Conservation (phyloP, 2,797 vertebrate species). For the Mormyrus proboscirostris region DNA sequence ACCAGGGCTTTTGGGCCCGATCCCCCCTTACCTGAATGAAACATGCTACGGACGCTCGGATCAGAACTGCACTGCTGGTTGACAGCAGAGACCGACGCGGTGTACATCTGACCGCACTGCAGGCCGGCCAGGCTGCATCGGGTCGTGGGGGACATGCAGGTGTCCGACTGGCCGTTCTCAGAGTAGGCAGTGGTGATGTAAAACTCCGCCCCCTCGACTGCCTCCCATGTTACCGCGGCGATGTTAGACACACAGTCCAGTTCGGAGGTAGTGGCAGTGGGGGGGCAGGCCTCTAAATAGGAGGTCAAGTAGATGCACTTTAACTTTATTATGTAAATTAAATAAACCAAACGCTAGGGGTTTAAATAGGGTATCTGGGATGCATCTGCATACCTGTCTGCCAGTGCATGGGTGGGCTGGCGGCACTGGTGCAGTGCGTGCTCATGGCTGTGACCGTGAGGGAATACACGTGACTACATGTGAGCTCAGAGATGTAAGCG, state of each 20-base stretch:
- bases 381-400: constrained; percentile 50
- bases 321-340: background rate
- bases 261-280: constrained; percentile 44
- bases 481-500: constrained; percentile 55
- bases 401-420: constrained; percentile 42
- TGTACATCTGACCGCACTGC: constrained; percentile 59
- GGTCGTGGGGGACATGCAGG: constrained; percentile 52
- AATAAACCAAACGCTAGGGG: background rate
- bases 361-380: background rate
- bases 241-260: constrained; percentile 63
- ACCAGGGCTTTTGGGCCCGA: background rate
- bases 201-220: constrained; percentile 48
- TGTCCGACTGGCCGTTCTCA: constrained; percentile 36
- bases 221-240: constrained; percentile 55
- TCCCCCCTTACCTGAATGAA: constrained; percentile 55
- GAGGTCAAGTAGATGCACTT: background rate
- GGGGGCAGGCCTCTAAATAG: constrained; percentile 59
- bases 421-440: constrained; percentile 50
- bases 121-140: constrained; percentile 57
- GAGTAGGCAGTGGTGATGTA: constrained; percentile 52
- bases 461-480: constrained; percentile 60
- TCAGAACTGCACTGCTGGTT: constrained; percentile 52
- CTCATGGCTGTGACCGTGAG: constrained; percentile 53
- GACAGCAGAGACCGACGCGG: constrained; percentile 54
- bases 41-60: constrained; percentile 38